A percentile compares a stretch with the other conserved stretches of the same genome.
phyloP scores from a whole-genome alignment of 2,888 invertebrate species.

The Macrosiphum euphorbiae region DNA sequence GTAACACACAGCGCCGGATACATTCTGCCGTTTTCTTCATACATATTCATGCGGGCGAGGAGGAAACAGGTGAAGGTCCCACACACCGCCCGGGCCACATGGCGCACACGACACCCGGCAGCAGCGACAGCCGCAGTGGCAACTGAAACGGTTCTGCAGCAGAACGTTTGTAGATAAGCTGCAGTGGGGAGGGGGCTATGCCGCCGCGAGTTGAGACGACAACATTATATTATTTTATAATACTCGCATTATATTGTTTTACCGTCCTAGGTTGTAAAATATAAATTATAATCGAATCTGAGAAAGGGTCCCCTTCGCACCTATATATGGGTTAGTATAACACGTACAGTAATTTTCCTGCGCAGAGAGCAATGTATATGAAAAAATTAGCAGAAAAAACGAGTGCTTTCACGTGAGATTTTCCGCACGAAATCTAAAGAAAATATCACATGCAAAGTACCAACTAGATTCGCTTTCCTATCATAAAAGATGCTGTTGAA shows the following conservation, averaged over 20 bases:
- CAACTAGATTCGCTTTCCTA: too few species aligned
- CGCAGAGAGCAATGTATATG: too few species aligned
- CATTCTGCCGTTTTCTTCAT: conserved; percentile 65
- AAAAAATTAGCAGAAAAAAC: too few species aligned
- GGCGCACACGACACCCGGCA: conserved; percentile 63
- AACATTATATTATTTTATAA: neutral
- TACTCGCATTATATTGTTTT: neutral
- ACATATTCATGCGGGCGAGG: conserved; percentile 64
- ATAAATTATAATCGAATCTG: too few species aligned
- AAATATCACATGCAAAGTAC: too few species aligned
- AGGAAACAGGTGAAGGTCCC: conserved; percentile 65
- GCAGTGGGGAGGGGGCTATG: neutral
- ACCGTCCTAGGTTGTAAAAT: too few species aligned
- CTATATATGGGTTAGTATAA: too few species aligned
- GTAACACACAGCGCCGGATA: conserved; percentile 64
- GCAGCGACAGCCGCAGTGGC: neutral
- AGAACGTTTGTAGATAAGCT: neutral
- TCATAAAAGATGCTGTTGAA: too few species aligned
- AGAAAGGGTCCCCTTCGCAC: too few species aligned
- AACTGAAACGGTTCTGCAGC: conserved; percentile 34
- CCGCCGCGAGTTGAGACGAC: neutral
- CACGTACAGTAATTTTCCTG: too few species aligned
- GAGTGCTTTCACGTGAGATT: neutral
- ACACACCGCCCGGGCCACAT: conserved; percentile 57
- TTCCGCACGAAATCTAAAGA: too few species aligned